phyloP scores from a whole-genome alignment of 2,888 invertebrate genomes.

The Antheraea assamensis region DNA sequence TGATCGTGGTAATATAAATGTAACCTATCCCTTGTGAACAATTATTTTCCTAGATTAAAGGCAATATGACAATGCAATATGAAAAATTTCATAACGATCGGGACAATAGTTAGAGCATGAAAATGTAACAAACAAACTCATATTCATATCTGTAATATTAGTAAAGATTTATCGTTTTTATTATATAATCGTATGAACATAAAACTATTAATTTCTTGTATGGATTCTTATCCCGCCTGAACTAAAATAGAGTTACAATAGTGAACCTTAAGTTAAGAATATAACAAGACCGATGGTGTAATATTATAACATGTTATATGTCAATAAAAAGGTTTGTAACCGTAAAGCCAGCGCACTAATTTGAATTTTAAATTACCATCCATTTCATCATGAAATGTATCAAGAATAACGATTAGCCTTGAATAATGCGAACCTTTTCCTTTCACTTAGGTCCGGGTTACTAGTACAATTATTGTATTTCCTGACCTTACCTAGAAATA shows the following conservation, averaged over 20 bases:
- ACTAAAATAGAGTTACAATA: neutral
- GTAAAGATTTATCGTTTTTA: too few species aligned
- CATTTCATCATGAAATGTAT: neutral
- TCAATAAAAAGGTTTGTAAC: neutral
- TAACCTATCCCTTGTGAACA: too few species aligned
- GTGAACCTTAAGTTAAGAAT: too few species aligned
- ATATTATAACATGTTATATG: neutral
- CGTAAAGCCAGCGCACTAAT: neutral
- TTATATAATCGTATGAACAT: too few species aligned
- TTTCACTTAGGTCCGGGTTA: neutral
- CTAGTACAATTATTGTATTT: neutral
- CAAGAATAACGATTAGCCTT: neutral
- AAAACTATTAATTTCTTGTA: neutral
- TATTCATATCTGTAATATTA: too few species aligned
- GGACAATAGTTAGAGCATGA: too few species aligned
- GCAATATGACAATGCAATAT: too few species aligned
- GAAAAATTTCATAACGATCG: too few species aligned
- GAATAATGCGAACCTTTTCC: neutral
- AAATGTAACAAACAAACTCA: too few species aligned
- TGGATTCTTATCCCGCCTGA: neutral
- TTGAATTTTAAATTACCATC: slow-evolving; percentile 11
- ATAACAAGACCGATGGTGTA: neutral
- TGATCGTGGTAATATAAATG: too few species aligned
- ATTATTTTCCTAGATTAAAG: too few species aligned
- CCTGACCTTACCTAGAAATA: neutral